These are phyloP conservation scores for Graptemys geographica DNA, from an alignment of 2,797 vertebrate genomes.

Conservation along the genomic window DNA sequence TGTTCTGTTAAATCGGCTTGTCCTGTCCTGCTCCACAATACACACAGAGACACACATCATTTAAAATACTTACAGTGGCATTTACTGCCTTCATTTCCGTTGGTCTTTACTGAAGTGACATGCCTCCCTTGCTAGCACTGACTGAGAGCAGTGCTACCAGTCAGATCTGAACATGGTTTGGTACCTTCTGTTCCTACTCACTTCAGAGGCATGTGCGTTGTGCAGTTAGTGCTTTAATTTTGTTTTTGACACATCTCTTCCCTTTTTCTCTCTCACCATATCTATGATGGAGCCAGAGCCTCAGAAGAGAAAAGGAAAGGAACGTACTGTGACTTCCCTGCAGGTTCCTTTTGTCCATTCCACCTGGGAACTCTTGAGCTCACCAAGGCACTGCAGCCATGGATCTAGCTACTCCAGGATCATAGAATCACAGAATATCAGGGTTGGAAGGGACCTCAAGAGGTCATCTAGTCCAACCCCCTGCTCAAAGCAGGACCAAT, in stretches of 20 bases:
- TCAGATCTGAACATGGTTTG: conserved; percentile 59
- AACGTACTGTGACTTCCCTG: not conserved
- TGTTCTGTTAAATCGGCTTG: conserved; percentile 33
- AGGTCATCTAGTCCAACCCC: too few species aligned
- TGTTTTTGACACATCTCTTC: not conserved
- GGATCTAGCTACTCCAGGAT: not conserved
- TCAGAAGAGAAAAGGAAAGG: conserved; percentile 1
- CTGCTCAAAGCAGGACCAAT: too few species aligned
- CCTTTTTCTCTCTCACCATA: conserved; percentile 26
- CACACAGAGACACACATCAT: conserved; percentile 20
- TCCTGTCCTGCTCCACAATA: not conserved
- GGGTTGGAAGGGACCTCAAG: too few species aligned
- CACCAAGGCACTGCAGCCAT: not conserved
- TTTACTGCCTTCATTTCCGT: conserved; percentile 52
- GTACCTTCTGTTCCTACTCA: conserved; percentile 40
- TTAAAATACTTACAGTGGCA: conserved; percentile 39
- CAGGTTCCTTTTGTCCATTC: not conserved
- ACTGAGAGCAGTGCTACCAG: conserved; percentile 54
- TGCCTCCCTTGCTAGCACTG: conserved; percentile 49
- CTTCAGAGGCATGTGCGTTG: conserved; percentile 48
- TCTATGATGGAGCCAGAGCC: not conserved
- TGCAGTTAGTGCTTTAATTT: conserved; percentile 48
- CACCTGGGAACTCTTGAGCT: not conserved
- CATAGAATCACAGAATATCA: too few species aligned
- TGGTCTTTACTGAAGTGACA: conserved; percentile 40